A percentile compares a stretch with the other conserved stretches of the same genome.
phyloP scores from a whole-genome alignment of 2,888 invertebrate species.

The Rugalucina vietnamica region DNA sequence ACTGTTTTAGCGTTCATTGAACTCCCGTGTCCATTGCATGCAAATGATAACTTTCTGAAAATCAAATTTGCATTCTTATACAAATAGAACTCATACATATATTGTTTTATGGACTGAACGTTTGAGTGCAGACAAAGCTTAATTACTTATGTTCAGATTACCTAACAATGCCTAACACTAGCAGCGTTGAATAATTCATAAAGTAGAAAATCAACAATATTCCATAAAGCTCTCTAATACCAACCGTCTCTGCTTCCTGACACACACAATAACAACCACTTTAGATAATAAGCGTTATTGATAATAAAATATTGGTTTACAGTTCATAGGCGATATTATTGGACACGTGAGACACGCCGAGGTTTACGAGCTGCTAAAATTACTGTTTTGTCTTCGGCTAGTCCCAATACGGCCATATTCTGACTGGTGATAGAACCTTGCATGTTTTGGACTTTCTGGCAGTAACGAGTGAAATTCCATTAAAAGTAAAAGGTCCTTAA shows the following conservation, averaged over 20 bases:
- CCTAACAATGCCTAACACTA: background rate
- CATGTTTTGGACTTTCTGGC: too few species aligned
- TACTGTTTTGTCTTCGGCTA: background rate
- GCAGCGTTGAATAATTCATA: background rate
- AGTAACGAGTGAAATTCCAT: too few species aligned
- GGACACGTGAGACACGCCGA: background rate
- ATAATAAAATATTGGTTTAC: conserved; percentile 26
- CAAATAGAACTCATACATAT: too few species aligned
- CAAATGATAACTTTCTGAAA: too few species aligned
- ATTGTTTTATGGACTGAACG: too few species aligned
- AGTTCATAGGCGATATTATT: background rate
- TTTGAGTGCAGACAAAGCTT: background rate
- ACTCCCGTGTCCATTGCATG: too few species aligned
- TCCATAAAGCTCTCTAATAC: conserved; percentile 5
- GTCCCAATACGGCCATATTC: background rate
- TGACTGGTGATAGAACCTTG: background rate
- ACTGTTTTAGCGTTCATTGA: too few species aligned
- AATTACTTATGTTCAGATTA: conserved; percentile 10
- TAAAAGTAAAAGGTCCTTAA: too few species aligned
- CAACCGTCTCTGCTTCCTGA: background rate
- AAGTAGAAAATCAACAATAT: background rate
- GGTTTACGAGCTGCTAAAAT: conserved; percentile 12
- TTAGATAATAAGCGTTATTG: conserved; percentile 26
- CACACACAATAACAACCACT: conserved; percentile 8
- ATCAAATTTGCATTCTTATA: too few species aligned